Evolutionary conservation across 53 echinoderm and acorn worm species (phyloP).

Genomic region (Astropecten irregularis): DNA sequence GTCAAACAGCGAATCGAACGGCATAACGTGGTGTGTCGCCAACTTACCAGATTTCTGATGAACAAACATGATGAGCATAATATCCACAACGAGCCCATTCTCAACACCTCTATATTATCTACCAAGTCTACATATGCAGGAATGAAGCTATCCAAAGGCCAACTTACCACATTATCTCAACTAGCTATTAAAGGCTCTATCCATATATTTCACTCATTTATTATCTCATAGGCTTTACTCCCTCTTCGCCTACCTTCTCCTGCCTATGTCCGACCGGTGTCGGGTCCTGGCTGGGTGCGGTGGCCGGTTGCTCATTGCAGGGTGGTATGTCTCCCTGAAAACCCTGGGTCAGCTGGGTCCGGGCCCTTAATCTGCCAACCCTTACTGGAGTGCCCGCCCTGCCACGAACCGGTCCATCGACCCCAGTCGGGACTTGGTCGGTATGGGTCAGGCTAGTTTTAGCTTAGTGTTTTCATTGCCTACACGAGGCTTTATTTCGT

Average conservation of each 20-base stretch:
- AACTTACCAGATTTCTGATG: no score
- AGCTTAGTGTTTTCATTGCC: background rate
- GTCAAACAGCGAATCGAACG: no score
- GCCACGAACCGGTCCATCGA: background rate
- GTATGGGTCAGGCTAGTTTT: background rate
- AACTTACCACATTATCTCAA: slow-evolving; percentile 4
- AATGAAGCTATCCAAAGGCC: background rate
- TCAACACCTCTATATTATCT: no score
- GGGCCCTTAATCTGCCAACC: background rate
- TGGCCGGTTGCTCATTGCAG: no score
- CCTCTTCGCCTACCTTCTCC: no score
- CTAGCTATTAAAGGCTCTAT: slow-evolving; percentile 28
- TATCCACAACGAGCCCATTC: no score
- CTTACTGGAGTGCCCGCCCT: background rate
- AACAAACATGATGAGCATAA: no score
- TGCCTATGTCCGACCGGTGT: background rate
- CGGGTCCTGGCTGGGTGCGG: background rate
- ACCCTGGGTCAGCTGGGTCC: background rate
- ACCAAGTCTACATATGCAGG: no score
- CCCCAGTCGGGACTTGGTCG: background rate
- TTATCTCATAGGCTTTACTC: no score
- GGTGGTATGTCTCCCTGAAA: no score
- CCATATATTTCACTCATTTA: slow-evolving; percentile 14
- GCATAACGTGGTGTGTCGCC: no score
- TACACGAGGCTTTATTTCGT: background rate